Base-by-base conservation (phyloP, 1,140 invertebrate species). In the Drosophila oshimai region DNA sequence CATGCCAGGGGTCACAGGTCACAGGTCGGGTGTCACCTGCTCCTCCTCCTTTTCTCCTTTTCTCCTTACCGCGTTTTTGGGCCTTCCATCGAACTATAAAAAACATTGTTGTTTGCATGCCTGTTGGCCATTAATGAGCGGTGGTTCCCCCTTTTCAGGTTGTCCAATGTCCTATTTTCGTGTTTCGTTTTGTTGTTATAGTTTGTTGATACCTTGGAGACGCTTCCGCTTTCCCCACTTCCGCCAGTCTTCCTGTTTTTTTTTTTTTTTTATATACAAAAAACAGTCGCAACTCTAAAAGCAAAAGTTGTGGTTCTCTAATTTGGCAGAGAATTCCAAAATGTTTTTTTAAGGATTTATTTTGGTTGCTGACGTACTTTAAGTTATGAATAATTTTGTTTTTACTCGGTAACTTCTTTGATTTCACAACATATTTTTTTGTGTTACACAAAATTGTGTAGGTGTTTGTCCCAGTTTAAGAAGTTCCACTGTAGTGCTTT, bases 141-240 rank as follows among this genome's bases (percentile, higher is more conserved):
- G 18, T 47, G 41, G 36, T 53, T 67, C 55, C 29, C 54, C 74
- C 64, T 39, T 55, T 78, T 61, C 70, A 13, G 31, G 33, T 55
- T 64, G 42, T 31, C 44, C 58, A 29, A 50, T 65, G 34, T 67
- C 60, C 62, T 39, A 67, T 67, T 67, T 67, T 24, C 60, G 18
- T 50, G 39, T 13, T 61, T 22, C 36, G 36, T 49, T 28, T 33
- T 70, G 64, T 47, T 64, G 37, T 57, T 51, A 34, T 58, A 42
- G 64, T 49, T 10, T 22, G 64, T 67, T 64, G 57, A 20, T 75
- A 49, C 76, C 76, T 81, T 80, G 77, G 58, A 75, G 67, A 81
- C 71, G 58, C 45, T 42, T 46, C 37, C 28, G 33, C 33, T 37
- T 4, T 17, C 26, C 54, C 26, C 36, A 17, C 24, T 42, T 57